A percentile compares a stretch with the other conserved stretches of the same genome.
phyloP scores from a whole-genome alignment of 2,797 vertebrate species.

The Erithacus rubecula region DNA sequence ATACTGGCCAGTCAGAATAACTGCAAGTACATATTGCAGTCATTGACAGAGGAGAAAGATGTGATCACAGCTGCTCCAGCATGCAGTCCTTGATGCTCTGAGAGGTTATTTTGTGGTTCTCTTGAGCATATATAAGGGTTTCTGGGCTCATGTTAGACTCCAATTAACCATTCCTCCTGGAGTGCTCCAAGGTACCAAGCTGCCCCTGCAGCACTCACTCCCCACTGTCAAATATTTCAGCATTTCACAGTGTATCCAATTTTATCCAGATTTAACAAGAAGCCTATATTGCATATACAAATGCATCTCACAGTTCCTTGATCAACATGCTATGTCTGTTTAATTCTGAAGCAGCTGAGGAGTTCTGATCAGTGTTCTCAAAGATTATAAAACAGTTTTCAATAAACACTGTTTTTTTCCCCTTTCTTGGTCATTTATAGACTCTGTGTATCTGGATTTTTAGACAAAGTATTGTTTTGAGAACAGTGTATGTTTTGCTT shows the following conservation, averaged over 20 bases:
- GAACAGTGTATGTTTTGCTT: neutral
- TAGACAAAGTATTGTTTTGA: neutral
- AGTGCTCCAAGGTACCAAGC: neutral
- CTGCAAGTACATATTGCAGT: neutral
- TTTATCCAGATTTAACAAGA: neutral
- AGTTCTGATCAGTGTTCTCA: neutral
- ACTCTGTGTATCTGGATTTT: neutral
- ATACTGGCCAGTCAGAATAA: neutral
- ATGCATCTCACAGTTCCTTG: neutral
- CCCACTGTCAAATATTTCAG: neutral
- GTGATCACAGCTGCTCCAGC: neutral
- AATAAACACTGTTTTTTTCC: neutral
- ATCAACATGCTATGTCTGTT: neutral
- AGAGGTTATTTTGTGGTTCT: neutral
- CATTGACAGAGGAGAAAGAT: neutral
- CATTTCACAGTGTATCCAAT: neutral
- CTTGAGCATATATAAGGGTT: accelerated
- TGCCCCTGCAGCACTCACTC: neutral
- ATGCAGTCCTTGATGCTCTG: neutral
- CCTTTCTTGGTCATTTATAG: neutral
- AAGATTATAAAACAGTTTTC: neutral
- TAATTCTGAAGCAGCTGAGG: neutral
- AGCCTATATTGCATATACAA: neutral
- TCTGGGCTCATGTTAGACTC: neutral
- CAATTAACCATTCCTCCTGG: neutral